Conservation (phyloP, 2,888 invertebrate genomes). For the Eucriotettix oculatus region DNA sequence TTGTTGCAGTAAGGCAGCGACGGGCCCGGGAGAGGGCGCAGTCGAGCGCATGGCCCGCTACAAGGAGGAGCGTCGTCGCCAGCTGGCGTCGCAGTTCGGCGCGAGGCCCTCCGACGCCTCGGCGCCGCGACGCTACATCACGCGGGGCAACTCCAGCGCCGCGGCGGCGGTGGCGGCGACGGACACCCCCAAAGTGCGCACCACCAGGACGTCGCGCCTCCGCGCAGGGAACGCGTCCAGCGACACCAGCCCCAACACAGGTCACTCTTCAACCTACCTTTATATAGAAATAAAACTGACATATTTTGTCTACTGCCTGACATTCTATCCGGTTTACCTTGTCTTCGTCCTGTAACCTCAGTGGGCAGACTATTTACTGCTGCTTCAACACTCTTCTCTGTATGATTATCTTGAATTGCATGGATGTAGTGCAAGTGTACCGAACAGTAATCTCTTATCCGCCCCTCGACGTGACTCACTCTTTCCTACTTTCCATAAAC, state of each 20-base stretch:
- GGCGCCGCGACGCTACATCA: slow-evolving; percentile 9
- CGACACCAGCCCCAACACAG: background rate
- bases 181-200: slow-evolving; percentile 33
- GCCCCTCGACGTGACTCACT: no score
- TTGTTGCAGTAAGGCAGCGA: background rate
- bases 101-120: slow-evolving; percentile 17
- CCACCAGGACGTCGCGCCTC: slow-evolving; percentile 53
- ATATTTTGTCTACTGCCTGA: no score
- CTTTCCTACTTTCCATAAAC: no score
- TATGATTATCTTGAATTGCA: no score
- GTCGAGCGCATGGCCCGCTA: slow-evolving; percentile 50
- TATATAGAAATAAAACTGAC: no score
- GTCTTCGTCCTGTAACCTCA: no score
- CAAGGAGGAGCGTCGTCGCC: slow-evolving; percentile 54
- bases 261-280: slow-evolving; percentile 8
- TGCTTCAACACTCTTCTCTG: no score
- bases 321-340: no score
- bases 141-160: slow-evolving; percentile 9
- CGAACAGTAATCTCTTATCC: no score
- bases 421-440: no score
- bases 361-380: no score
- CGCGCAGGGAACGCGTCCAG: slow-evolving; percentile 28
- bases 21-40: slow-evolving; percentile 26
- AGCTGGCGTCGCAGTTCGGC: slow-evolving; percentile 40
- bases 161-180: slow-evolving; percentile 2